Conservation (phyloP, 2,797 vertebrate species). For the Bovichtus diacanthus region DNA sequence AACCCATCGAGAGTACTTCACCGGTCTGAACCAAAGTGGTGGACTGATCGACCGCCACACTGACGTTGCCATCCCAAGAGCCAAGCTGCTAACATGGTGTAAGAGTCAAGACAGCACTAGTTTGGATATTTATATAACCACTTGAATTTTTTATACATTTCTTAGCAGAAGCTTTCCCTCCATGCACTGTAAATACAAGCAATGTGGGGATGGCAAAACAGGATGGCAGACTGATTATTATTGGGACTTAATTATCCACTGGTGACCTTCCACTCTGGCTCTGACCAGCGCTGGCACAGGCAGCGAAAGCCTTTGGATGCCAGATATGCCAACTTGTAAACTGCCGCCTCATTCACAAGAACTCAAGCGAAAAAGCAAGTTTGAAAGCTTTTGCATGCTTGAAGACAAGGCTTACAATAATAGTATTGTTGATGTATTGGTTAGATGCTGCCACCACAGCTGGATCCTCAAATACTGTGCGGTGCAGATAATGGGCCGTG, state of each 20-base stretch:
- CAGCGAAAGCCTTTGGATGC: conserved; percentile 33
- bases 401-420: conserved; percentile 23
- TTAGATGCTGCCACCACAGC: conserved; percentile 35
- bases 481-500: conserved; percentile 49
- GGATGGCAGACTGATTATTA: conserved; percentile 28
- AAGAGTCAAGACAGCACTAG: not conserved
- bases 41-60: not conserved
- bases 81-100: not conserved
- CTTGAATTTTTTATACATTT: not conserved
- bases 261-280: conserved; percentile 49
- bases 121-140: not conserved
- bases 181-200: not conserved
- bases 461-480: conserved; percentile 41
- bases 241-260: conserved; percentile 57
- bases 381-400: conserved; percentile 17
- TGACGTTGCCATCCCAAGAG: not conserved
- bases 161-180: not conserved
- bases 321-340: conserved; percentile 39
- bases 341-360: conserved; percentile 4
- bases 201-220: conserved; percentile 14
- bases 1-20: not conserved
- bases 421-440: conserved; percentile 27
- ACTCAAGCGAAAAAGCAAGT: not conserved
- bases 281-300: conserved; percentile 24
- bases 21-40: not conserved